Evolutionary conservation across 2,797 vertebrate genomes (phyloP).

Genomic region (Lithobates pipiens): DNA sequence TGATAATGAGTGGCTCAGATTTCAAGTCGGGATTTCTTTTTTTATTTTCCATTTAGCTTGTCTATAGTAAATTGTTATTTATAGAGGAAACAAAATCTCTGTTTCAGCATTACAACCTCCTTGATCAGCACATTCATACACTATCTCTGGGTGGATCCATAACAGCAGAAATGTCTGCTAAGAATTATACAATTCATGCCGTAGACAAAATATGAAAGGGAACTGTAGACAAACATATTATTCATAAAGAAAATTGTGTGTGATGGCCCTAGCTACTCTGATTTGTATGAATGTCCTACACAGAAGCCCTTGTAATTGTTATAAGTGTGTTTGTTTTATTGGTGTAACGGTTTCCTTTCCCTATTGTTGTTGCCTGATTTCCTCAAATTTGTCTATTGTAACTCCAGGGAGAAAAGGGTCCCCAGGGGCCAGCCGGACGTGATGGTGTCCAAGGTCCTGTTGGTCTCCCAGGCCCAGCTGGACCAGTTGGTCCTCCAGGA

Average conservation of each 20-base stretch:
- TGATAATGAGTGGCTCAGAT: not conserved
- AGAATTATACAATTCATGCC: not conserved
- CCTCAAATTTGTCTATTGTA: slow-evolving; percentile 12
- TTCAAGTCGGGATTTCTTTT: not conserved
- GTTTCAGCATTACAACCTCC: not conserved
- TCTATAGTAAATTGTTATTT: slow-evolving; percentile 14
- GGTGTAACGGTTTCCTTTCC: not conserved
- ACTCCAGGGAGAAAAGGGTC: slow-evolving; percentile 94
- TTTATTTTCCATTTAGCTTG: not conserved
- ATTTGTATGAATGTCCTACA: too few species aligned
- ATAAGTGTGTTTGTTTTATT: too few species aligned
- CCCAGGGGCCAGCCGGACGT: slow-evolving; percentile 94
- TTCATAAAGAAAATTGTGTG: too few species aligned
- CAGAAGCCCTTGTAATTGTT: too few species aligned
- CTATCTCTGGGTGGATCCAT: not conserved
- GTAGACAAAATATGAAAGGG: too few species aligned
- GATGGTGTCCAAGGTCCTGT: slow-evolving; percentile 97
- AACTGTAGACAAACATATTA: too few species aligned
- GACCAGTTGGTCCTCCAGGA: slow-evolving; percentile 93
- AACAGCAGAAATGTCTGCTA: not conserved
- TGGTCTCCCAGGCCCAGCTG: slow-evolving; percentile 96
- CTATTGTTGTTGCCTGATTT: not conserved
- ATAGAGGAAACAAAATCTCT: not conserved
- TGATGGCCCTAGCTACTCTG: too few species aligned
- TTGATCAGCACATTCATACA: not conserved